Conservation (phyloP, 2,797 vertebrate species). For the Lepus oiostolus region DNA sequence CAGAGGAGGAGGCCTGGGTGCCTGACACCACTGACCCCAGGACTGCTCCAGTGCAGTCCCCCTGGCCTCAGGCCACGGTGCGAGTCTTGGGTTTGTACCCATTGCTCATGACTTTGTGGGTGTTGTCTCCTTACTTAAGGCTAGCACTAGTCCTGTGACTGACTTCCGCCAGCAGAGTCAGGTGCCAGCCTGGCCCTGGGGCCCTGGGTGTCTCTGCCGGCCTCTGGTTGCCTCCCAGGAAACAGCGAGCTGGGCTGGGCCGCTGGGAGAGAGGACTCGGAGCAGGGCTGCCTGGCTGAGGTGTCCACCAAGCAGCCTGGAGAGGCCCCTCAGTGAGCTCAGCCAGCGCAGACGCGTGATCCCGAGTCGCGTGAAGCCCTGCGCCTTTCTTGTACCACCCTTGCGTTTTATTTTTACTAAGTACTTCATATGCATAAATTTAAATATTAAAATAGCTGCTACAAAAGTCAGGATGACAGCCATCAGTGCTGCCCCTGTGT, state of each 20-base stretch:
- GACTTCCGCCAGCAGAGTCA: not conserved
- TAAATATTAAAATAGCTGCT: not conserved
- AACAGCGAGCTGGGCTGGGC: not conserved
- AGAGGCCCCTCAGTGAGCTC: not conserved
- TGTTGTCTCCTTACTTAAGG: not conserved
- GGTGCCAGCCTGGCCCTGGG: not conserved
- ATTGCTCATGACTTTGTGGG: not conserved
- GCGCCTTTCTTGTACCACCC: not conserved
- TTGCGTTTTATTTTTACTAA: constrained; percentile 43
- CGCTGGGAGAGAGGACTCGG: not conserved
- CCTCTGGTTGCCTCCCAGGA: not conserved
- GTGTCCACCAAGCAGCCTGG: not conserved
- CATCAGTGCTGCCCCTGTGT: not conserved
- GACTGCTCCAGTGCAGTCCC: too few relatives aligned
- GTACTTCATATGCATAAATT: not conserved
- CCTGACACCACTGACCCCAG: too few relatives aligned
- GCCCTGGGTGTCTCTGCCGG: not conserved
- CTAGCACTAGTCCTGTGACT: not conserved
- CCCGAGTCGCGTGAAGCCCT: too few relatives aligned
- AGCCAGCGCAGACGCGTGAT: accelerated
- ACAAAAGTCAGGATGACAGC: not conserved
- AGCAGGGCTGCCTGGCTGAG: not conserved
- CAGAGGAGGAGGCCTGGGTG: too few relatives aligned
- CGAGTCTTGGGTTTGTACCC: too few relatives aligned
- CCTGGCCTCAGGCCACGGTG: too few relatives aligned